These are phyloP conservation scores for Toxotes chatareus DNA, from an alignment of 2,113 vertebrate species.

Conservation along the genomic window DNA sequence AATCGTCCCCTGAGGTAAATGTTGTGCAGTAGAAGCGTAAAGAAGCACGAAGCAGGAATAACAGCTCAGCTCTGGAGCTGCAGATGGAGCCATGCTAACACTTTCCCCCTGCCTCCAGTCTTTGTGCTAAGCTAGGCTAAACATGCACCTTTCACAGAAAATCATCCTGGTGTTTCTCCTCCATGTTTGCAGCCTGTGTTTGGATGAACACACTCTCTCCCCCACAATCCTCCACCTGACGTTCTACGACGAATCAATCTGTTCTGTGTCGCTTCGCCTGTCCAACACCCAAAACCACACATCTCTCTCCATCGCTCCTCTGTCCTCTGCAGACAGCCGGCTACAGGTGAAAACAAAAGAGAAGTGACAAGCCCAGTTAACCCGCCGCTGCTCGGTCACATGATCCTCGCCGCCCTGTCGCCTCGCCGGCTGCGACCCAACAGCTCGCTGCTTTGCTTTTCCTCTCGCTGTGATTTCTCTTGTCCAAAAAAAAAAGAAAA, in stretches of 20 bases:
- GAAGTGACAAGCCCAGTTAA: conserved; percentile 73
- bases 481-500: conserved; percentile 31
- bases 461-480: conserved; percentile 41
- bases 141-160: conserved; percentile 2
- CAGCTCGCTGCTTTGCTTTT: neutral
- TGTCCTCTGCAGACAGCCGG: neutral
- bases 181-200: conserved; percentile 10
- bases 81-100: neutral
- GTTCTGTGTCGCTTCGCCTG: conserved; percentile 1
- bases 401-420: conserved; percentile 29
- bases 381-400: conserved; percentile 52
- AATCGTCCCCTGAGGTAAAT: too few relatives aligned
- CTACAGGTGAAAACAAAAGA: conserved; percentile 66
- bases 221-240: conserved; percentile 39
- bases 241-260: conserved; percentile 55
- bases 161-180: neutral
- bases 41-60: too few relatives aligned
- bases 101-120: neutral
- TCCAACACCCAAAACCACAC: conserved; percentile 6
- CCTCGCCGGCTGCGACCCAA: neutral
- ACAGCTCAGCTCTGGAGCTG: too few relatives aligned
- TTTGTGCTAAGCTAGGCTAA: conserved; percentile 7
- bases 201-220: neutral
- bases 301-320: conserved; percentile 17
- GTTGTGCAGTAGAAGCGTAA: too few relatives aligned